Evolutionary conservation across 1,140 invertebrate species (phyloP), one percentile per base, ranked within the genome.

Genomic region (Hormaphis cornu): DNA sequence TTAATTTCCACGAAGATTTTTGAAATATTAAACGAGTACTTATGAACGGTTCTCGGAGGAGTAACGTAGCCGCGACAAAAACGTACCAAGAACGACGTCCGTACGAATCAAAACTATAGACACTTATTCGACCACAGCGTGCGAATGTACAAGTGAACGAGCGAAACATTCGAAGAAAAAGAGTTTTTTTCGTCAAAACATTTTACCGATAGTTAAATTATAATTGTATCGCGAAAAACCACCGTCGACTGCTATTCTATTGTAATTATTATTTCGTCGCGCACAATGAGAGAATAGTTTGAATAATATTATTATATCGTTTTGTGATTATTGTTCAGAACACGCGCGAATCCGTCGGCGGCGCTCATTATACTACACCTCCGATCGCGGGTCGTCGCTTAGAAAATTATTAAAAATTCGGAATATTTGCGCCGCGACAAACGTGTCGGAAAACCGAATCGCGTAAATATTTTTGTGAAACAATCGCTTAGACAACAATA

Each of bases 201-300:
- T n/a, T n/a, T n/a, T n/a, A n/a, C n/a, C n/a, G n/a, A n/a, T n/a
- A n/a, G n/a, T n/a, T n/a, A n/a, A n/a, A n/a, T n/a, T n/a, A n/a
- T n/a, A n/a, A n/a, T n/a, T n/a, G n/a, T n/a, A n/a, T n/a, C n/a
- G n/a, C n/a, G n/a, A n/a, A n/a, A n/a, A n/a, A 9, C 30, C 4
- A 20, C 30, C 12, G 1, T 12, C 20, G 16, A 24, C 9, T 30
- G 14, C 54, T 16, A 58, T 58, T 58, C 37, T 58, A 58, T 24
- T 58, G 54, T 58, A 58, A 58, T 58, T 58, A 58, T 58, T 12
- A 12, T 42, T n/a, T n/a, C n/a, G n/a, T 42, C 16, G 14, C 7
- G 33, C 26, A 58, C 54, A 40, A 58, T 56, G 54, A 56, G 52
- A 33, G 53, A 56, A 37, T 35, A 12, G 20, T 3, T 35, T 20